phyloP scores from a whole-genome alignment of 2,888 invertebrate species.

The Clivina fossor region DNA sequence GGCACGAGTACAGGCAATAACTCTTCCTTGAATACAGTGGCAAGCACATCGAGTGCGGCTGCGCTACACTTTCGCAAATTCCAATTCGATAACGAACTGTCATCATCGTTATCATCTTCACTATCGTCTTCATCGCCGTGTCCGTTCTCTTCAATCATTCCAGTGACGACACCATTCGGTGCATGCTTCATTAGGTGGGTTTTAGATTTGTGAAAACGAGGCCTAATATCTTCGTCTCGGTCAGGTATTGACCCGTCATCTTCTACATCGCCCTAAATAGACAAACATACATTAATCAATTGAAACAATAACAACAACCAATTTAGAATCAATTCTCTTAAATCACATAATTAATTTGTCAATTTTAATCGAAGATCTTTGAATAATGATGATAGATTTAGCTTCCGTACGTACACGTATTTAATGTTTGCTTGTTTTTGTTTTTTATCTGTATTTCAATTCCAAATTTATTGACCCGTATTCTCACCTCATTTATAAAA shows the following conservation, averaged over 20 bases:
- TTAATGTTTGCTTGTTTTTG: too few species aligned
- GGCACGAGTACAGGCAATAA: constrained; percentile 92
- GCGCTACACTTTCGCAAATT: constrained; percentile 98
- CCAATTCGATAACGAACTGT: constrained; percentile 94
- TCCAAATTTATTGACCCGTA: too few species aligned
- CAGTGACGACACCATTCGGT: constrained; percentile 41
- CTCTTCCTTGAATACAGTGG: constrained; percentile 95
- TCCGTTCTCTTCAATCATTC: constrained; percentile 54
- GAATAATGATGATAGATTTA: too few species aligned
- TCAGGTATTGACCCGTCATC: constrained; percentile 98
- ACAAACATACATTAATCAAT: too few species aligned
- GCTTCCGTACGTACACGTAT: too few species aligned
- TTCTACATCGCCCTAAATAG: constrained; percentile 86
- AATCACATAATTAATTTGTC: constrained; percentile 2
- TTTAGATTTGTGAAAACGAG: constrained; percentile 93
- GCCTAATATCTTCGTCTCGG: constrained; percentile 94
- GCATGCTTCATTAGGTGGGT: constrained; percentile 79
- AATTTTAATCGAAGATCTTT: too few species aligned
- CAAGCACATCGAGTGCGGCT: constrained; percentile 94
- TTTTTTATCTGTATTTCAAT: too few species aligned
- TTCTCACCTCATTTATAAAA: too few species aligned
- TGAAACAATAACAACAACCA: constrained; percentile 4
- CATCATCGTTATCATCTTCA: constrained; percentile 81
- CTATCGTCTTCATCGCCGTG: constrained; percentile 73
- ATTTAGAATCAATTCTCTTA: too few species aligned